phyloP scores from a whole-genome alignment of 2,888 invertebrate species.

The Diplolepis rosae region DNA sequence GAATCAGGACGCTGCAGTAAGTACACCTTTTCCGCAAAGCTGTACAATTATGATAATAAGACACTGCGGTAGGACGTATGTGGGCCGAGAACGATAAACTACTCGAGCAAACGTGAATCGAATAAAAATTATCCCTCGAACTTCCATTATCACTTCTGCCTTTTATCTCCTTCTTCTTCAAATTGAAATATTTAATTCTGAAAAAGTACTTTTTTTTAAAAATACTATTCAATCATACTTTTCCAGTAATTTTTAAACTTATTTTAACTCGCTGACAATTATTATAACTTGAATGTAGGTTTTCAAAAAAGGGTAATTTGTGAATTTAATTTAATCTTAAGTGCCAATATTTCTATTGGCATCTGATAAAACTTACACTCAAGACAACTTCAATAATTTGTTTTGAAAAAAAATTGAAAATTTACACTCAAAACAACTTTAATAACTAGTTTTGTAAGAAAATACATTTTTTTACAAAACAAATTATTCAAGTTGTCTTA shows the following conservation, averaged over 20 bases:
- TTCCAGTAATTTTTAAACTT: constrained; percentile 21
- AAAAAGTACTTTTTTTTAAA: not conserved
- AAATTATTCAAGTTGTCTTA: too few relatives aligned
- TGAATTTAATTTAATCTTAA: too few relatives aligned
- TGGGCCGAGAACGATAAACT: constrained; percentile 33
- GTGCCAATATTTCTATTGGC: too few relatives aligned
- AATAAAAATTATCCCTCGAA: constrained; percentile 11
- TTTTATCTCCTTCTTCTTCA: not conserved
- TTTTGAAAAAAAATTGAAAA: too few relatives aligned
- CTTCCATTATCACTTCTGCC: constrained; percentile 22
- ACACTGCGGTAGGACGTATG: constrained; percentile 46
- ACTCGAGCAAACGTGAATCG: constrained; percentile 28
- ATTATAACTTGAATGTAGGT: too few relatives aligned
- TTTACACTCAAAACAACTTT: too few relatives aligned
- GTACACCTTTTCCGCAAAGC: constrained; percentile 43
- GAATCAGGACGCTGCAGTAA: constrained; percentile 47
- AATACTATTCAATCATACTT: not conserved
- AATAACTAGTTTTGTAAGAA: too few relatives aligned
- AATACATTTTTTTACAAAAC: too few relatives aligned
- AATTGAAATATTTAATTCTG: not conserved
- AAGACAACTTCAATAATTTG: too few relatives aligned
- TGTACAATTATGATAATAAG: constrained; percentile 46
- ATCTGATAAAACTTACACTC: too few relatives aligned
- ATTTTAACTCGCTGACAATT: too few relatives aligned
- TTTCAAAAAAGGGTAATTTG: too few relatives aligned